These are phyloP conservation scores for Gastracanthus pulcherrimus DNA, from an alignment of 2,888 invertebrate species.

Conservation along the genomic window DNA sequence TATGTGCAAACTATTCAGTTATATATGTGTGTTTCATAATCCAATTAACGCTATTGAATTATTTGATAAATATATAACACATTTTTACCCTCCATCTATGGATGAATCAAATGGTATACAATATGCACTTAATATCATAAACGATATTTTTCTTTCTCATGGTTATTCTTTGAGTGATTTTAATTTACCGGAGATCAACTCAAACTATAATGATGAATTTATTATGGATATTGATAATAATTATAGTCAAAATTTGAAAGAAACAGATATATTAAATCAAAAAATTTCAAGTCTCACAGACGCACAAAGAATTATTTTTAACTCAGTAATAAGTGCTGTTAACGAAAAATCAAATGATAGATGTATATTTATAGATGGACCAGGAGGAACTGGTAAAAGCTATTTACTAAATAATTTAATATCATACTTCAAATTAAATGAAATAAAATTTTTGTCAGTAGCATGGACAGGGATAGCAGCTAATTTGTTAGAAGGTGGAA, in stretches of 20 bases:
- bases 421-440: background rate
- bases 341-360: background rate
- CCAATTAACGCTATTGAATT: conserved; percentile 22
- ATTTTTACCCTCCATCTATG: too few relatives aligned
- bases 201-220: too few relatives aligned
- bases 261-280: too few relatives aligned
- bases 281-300: background rate
- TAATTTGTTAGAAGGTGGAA: conserved; percentile 13
- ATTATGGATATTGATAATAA: background rate
- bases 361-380: background rate
- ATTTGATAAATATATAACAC: too few relatives aligned
- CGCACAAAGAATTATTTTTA: background rate
- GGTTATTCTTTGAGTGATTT: too few relatives aligned
- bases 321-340: background rate
- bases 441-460: background rate
- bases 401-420: background rate
- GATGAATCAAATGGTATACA: too few relatives aligned
- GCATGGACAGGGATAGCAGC: conserved; percentile 43
- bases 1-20: conserved; percentile 48
- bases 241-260: background rate
- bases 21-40: conserved; percentile 44
- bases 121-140: too few relatives aligned
- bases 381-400: too few relatives aligned
- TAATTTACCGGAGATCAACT: too few relatives aligned
- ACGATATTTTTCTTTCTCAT: too few relatives aligned